These are phyloP conservation scores for Tipula vernalis DNA, from an alignment of 2,888 invertebrate genomes.

Conservation along the genomic window DNA sequence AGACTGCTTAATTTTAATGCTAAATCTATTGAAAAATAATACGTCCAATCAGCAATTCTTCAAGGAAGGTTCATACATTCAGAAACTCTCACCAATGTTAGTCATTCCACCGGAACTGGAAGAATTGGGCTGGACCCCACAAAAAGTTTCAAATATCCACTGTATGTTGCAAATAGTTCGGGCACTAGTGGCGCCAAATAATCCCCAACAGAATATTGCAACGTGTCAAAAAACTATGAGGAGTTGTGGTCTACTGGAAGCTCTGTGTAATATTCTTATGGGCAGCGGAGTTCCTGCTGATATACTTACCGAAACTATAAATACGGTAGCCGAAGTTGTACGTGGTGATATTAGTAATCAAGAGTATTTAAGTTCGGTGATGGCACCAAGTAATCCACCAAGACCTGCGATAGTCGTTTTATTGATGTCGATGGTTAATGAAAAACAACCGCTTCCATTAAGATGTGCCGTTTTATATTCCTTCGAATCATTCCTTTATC, in stretches of 20 bases:
- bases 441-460: slow-evolving; percentile 82
- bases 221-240: slow-evolving; percentile 85
- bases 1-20: slow-evolving; percentile 86
- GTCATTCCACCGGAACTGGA: slow-evolving; percentile 56
- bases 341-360: slow-evolving; percentile 79
- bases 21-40: slow-evolving; percentile 89
- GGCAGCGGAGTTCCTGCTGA: slow-evolving; percentile 94
- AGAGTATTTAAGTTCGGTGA: slow-evolving; percentile 76
- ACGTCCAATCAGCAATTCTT: slow-evolving; percentile 97
- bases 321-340: slow-evolving; percentile 87
- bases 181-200: slow-evolving; percentile 86
- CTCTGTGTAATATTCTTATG: slow-evolving; percentile 84
- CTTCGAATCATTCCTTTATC: slow-evolving; percentile 90
- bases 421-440: slow-evolving; percentile 94
- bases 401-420: slow-evolving; percentile 89
- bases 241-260: slow-evolving; percentile 66
- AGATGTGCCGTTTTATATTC: slow-evolving; percentile 95
- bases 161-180: slow-evolving; percentile 83
- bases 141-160: slow-evolving; percentile 89
- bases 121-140: slow-evolving; percentile 77
- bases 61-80: slow-evolving; percentile 94
- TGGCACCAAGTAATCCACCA: slow-evolving; percentile 88
- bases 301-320: slow-evolving; percentile 91
- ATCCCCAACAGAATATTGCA: slow-evolving; percentile 67
- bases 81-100: slow-evolving; percentile 81